Percentiles rank a stretch among this genome's conserved stretches.
Conservation (phyloP, 2,113 vertebrate species). For the Arvicanthis niloticus region DNA sequence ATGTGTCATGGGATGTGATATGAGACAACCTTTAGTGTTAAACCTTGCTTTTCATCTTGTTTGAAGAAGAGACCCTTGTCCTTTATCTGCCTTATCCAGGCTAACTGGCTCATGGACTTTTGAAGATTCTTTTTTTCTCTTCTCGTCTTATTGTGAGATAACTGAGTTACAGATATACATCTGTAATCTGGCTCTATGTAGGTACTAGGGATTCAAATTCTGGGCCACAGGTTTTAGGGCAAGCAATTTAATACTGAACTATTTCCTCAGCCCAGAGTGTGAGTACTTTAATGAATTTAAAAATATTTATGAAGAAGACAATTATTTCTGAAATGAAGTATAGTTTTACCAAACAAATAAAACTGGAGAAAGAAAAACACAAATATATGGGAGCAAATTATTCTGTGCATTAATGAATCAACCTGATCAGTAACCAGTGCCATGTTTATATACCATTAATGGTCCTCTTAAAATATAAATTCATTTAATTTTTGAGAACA, state of each 20-base stretch:
- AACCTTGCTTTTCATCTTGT: not conserved
- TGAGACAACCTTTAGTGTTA: not conserved
- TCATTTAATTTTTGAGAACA: not conserved
- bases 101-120: not conserved
- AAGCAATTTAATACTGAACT: not conserved
- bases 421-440: not conserved
- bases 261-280: not conserved
- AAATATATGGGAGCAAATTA: not conserved
- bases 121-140: not conserved
- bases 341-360: not conserved
- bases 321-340: not conserved
- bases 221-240: not conserved
- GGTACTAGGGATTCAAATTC: not conserved
- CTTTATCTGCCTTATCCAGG: not conserved
- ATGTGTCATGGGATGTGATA: not conserved
- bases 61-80: not conserved
- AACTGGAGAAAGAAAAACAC: not conserved
- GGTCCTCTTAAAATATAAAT: not conserved
- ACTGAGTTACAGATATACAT: not conserved
- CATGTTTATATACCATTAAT: not conserved
- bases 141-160: not conserved
- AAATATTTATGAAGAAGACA: not conserved
- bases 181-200: not conserved
- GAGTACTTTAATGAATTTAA: not conserved
- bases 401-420: not conserved